A percentile compares a stretch with the other conserved stretches of the same genome.
Evolutionary conservation across 1,140 invertebrate genomes (phyloP).

Genomic region (Drosophila nikananu): DNA sequence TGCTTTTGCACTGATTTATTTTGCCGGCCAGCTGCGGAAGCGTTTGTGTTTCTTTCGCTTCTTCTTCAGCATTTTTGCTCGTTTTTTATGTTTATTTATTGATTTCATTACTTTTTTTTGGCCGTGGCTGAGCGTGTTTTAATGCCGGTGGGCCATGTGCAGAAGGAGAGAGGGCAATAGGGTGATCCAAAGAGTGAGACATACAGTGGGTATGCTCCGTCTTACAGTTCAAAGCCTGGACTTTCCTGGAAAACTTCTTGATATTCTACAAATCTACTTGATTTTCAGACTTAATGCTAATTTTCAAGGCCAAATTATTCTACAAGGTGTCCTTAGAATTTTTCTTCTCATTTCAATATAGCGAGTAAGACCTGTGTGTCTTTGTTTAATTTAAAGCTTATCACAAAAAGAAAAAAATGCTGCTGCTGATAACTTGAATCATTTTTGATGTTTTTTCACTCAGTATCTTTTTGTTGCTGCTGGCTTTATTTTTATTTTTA

Average conservation of each 20-base stretch:
- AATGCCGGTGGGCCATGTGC: constrained; percentile 74
- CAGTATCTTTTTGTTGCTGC: constrained; percentile 44
- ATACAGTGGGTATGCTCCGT: neutral
- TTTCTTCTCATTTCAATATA: neutral
- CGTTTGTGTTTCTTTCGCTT: constrained; percentile 46
- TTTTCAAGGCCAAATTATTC: neutral
- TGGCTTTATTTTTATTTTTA: constrained; percentile 57
- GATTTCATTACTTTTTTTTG: constrained; percentile 45
- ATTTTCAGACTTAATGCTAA: too few relatives aligned
- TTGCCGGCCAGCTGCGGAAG: constrained; percentile 55
- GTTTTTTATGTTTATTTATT: constrained; percentile 49
- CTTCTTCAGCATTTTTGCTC: constrained; percentile 13
- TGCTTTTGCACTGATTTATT: constrained; percentile 59
- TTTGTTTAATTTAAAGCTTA: constrained; percentile 79
- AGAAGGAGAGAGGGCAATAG: constrained; percentile 18
- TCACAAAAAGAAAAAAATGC: constrained; percentile 45
- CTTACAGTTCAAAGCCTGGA: too few relatives aligned
- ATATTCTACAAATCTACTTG: neutral
- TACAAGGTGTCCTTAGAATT: too few relatives aligned
- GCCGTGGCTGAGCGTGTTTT: constrained; percentile 52
- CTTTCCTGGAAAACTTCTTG: too few relatives aligned
- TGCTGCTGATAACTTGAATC: constrained; percentile 70
- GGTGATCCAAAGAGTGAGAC: neutral
- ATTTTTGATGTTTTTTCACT: constrained; percentile 49
- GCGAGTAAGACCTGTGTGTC: constrained; percentile 17